Conservation (phyloP, 2,113 vertebrate species). For the Catharus minimus region DNA sequence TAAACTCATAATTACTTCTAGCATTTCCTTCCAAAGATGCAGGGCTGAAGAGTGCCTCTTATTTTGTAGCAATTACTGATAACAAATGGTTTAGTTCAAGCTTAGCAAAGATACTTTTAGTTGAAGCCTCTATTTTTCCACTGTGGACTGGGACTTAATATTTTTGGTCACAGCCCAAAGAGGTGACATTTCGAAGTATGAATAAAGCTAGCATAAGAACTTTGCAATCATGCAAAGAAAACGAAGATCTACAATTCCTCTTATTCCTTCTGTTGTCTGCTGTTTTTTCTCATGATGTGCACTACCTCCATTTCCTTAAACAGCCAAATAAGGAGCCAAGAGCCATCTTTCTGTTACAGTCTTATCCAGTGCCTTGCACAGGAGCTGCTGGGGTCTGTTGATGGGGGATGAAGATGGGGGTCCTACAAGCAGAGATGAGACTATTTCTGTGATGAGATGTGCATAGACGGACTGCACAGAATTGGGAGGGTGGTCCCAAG, state of each 20-base stretch:
- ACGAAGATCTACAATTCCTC: constrained; percentile 29
- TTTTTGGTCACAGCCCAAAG: constrained; percentile 35
- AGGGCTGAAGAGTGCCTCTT: constrained; percentile 8
- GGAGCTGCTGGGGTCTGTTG: background rate
- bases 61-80: constrained; percentile 30
- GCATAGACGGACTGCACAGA: background rate
- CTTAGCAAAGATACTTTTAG: constrained; percentile 8
- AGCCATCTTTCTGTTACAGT: background rate
- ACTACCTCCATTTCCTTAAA: background rate
- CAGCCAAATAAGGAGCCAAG: background rate
- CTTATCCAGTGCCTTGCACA: background rate
- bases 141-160: background rate
- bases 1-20: constrained; percentile 19
- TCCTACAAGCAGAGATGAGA: background rate
- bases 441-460: background rate
- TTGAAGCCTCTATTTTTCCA: constrained; percentile 26
- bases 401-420: background rate
- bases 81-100: constrained; percentile 35
- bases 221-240: background rate
- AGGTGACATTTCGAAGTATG: constrained; percentile 24
- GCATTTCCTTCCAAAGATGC: background rate
- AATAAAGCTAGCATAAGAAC: constrained; percentile 45
- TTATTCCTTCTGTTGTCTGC: constrained; percentile 27
- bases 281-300: background rate
- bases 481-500: background rate